Evolutionary conservation across 2,888 invertebrate species (phyloP), one percentile per base, ranked within the genome.

Genomic region (Stictocephala bisonia): DNA sequence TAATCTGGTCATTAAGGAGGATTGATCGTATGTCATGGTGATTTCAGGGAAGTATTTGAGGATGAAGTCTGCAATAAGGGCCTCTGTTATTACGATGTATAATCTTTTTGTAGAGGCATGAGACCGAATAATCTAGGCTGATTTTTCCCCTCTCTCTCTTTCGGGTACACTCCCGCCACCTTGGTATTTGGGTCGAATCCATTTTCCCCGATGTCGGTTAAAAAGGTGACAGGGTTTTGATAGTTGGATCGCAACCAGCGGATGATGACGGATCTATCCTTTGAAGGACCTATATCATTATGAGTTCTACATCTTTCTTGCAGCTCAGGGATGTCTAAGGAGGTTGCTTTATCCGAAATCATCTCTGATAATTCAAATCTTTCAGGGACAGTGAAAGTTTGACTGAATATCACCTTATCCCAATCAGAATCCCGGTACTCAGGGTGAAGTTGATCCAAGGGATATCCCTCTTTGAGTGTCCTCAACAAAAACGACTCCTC

Each of bases 101-200:
- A 60, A 26, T 31, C 60, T 27, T 26, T 60, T 35, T 35, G 20
- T 2, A 60, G 13, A 3, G 27, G n/a, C 31, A 60, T 27, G 7
- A 60, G 7, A 13, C 60, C 60, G 18, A 60, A 60, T n/a, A 60
- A 31, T 31, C 60, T 27, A 1, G 60, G 60, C n/a, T 60, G 29
- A 29, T 60, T 27, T 29, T 60, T 60, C 18, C 60, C 60, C 27
- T 60, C 60, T 31, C 60, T 3, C n/a, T 60, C 60, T 29, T 60
- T 60, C 3, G 60, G 60, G 31, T 60, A 60, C 9, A 60, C 60
- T 11, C 60, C 27, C n/a, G 29, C n/a, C 15, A 35, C 40, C 15
- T 29, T 31, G 11, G n/a, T 35, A 3, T 29, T 31, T 9, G 26
- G 20, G 15, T 27, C 31, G 13, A 60, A 60, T 60, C 60, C 60